These are phyloP conservation scores for Zonotrichia leucophrys DNA, from an alignment of 2,113 vertebrate species.

Conservation along the genomic window DNA sequence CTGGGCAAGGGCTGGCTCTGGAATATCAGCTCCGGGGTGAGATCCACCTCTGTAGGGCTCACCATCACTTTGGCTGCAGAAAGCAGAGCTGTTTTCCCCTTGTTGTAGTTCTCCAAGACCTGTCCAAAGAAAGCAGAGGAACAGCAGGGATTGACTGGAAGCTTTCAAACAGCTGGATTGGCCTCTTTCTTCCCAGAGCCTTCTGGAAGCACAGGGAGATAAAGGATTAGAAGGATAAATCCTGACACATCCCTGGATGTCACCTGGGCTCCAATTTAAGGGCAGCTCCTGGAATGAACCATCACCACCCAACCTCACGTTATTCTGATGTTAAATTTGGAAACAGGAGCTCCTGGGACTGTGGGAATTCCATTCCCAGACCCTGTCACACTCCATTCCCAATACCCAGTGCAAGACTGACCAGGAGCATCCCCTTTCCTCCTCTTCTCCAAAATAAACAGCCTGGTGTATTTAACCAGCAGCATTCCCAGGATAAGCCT, in stretches of 20 bases:
- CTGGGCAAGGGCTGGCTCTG: constrained; percentile 81
- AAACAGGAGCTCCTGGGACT: not conserved
- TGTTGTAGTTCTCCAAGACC: constrained; percentile 99
- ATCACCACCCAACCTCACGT: fast-evolving
- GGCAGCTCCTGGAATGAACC: not conserved
- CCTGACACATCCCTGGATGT: not conserved
- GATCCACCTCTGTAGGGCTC: constrained; percentile 97
- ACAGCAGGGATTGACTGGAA: not conserved
- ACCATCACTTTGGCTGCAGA: constrained; percentile 99
- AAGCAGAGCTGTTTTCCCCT: constrained; percentile 95
- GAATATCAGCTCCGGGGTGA: constrained; percentile 91
- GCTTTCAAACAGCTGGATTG: not conserved
- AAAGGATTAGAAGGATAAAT: not conserved
- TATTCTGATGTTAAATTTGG: too few species aligned
- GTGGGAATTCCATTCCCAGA: not conserved
- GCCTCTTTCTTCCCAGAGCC: not conserved
- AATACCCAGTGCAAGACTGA: not conserved
- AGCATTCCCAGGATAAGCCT: not conserved
- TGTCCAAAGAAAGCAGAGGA: constrained; percentile 55
- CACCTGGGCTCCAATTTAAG: not conserved
- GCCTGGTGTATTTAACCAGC: not conserved
- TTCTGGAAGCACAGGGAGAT: not conserved
- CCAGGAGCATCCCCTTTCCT: not conserved
- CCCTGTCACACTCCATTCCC: not conserved
- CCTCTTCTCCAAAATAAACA: fast-evolving